Evolutionary conservation across 2,888 invertebrate species (phyloP).

Genomic region (Erebia ligea): DNA sequence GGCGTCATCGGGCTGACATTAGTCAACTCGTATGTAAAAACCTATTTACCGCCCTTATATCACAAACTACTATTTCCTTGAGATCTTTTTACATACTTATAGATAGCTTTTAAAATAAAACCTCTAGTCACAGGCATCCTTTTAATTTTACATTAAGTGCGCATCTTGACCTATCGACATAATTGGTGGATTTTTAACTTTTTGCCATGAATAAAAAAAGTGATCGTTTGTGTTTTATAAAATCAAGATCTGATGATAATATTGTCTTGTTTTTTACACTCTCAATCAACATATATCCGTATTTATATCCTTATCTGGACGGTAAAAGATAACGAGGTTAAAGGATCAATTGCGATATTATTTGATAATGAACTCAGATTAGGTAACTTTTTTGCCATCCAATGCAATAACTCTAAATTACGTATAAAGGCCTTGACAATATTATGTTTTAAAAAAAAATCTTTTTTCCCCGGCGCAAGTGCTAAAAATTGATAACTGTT

Average conservation of each 20-base stretch:
- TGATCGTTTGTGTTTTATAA: slow-evolving; percentile 57
- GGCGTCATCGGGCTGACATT: too few species aligned
- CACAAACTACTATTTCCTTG: too few species aligned
- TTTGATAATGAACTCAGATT: neutral
- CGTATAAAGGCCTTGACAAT: too few species aligned
- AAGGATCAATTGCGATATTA: slow-evolving; percentile 9
- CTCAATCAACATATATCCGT: slow-evolving; percentile 11
- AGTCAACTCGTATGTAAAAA: too few species aligned
- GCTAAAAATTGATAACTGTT: too few species aligned
- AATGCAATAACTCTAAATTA: neutral
- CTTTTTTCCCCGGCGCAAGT: too few species aligned
- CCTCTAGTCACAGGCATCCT: slow-evolving; percentile 52
- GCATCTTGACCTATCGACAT: slow-evolving; percentile 56
- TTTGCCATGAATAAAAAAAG: slow-evolving; percentile 59
- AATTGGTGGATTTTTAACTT: slow-evolving; percentile 56
- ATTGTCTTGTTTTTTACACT: slow-evolving; percentile 17
- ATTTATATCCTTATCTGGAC: neutral
- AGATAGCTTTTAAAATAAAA: too few species aligned
- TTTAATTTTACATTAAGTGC: slow-evolving; percentile 56
- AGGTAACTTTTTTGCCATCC: neutral
- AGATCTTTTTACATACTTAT: too few species aligned
- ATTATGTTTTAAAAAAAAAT: too few species aligned
- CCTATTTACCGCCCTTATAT: too few species aligned
- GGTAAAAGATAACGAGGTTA: neutral
- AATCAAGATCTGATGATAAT: slow-evolving; percentile 9